Evolutionary conservation across 2,888 invertebrate species (phyloP), one percentile per base, ranked within the genome.

Genomic region (Petrolisthes cinctipes): DNA sequence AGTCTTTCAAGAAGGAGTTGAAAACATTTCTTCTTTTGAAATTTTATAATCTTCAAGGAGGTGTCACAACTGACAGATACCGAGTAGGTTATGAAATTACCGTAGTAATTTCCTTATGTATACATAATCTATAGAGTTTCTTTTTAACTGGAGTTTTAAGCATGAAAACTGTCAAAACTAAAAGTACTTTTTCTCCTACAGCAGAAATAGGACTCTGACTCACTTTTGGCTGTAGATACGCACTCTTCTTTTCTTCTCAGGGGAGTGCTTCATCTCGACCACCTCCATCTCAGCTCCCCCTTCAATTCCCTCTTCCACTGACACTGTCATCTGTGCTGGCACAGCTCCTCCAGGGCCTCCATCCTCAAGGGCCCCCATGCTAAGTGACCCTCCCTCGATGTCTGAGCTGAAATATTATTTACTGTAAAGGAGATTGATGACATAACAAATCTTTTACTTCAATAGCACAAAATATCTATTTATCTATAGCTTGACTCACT

Each of bases 291-390:
- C 61, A 37, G 57, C 78, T 51, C 5, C 23, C 37, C 53, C 37
- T 5, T 37, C 51, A 51, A 17, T n/a, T 66, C 76, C 61, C 53
- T 84, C 84, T 61, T 76, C 66, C 76, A 84, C 84, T 66, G 84
- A 84, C 53, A 84, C 84, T 23, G 71, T 68, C 84, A 84, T 84
- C 37, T 84, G 78, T 84, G 84, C 53, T 5, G 84, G 78, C n/a
- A 84, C 84, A 17, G 57, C 53, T 61, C 23, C 84, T 9, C 7
- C 75, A n/a, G 61, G 17, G 3, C 61, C 61, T 11, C 61, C 61
- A 9, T 84, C 84, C 11, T 84, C 84, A 7, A 84, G 54, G 68
- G 53, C 23, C 51, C 76, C 37, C 51, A 84, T 84, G 53, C 78
- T 66, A 7, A 84, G 61, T 23, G 78, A 76, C 61, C 76, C 76